These are phyloP conservation scores for Strigamia crassipes DNA, from an alignment of 2,888 invertebrate species.

Conservation along the genomic window DNA sequence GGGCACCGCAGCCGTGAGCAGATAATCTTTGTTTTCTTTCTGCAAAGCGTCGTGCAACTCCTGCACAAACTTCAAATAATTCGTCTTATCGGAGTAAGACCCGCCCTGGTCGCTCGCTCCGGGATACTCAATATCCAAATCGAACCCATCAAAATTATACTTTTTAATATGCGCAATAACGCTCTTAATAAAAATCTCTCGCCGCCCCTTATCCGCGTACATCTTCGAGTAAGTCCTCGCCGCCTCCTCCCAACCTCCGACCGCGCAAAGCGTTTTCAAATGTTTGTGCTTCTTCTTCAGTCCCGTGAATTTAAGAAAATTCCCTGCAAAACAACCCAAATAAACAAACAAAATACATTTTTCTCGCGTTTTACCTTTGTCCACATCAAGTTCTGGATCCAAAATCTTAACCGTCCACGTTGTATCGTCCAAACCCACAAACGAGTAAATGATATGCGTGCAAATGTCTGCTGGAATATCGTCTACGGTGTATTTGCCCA, in stretches of 20 bases:
- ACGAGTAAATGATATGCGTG: constrained; percentile 86
- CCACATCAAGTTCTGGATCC: constrained; percentile 48
- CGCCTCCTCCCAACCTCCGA: constrained; percentile 91
- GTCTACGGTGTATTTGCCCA: constrained; percentile 78
- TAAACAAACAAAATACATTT: too few relatives aligned
- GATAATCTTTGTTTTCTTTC: constrained; percentile 75
- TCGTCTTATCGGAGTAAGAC: constrained; percentile 79
- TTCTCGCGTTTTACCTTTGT: constrained; percentile 42
- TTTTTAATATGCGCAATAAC: constrained; percentile 72
- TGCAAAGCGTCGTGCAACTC: constrained; percentile 80
- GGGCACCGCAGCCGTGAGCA: constrained; percentile 87
- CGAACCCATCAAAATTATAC: constrained; percentile 82
- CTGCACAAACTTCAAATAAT: constrained; percentile 78
- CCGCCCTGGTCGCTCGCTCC: constrained; percentile 86
- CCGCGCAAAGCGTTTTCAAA: constrained; percentile 77
- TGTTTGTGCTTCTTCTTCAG: constrained; percentile 72
- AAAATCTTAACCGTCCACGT: constrained; percentile 45
- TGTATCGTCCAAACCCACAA: constrained; percentile 68
- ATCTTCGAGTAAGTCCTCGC: constrained; percentile 84
- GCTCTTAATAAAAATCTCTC: constrained; percentile 74
- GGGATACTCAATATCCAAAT: constrained; percentile 90
- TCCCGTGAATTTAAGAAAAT: constrained; percentile 78
- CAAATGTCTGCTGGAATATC: constrained; percentile 82
- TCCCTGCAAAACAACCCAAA: constrained; percentile 59
- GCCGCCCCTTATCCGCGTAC: constrained; percentile 71